Conservation (phyloP, 2,113 vertebrate genomes). For the Paradisaea rubra region DNA sequence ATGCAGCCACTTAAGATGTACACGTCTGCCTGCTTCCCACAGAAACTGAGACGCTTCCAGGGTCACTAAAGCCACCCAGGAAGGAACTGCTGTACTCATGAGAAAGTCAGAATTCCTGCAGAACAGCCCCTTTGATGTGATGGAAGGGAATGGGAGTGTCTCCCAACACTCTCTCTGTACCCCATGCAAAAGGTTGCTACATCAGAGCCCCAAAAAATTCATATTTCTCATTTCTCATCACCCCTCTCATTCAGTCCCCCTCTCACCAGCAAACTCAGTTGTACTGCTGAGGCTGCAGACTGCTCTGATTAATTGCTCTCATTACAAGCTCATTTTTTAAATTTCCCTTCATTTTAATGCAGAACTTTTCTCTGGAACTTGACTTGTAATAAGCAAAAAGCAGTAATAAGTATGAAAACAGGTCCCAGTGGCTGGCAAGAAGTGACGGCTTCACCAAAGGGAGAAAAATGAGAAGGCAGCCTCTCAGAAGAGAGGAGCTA, state of each 20-base stretch:
- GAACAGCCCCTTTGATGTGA: not conserved
- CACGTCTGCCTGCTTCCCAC: not conserved
- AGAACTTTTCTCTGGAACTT: not conserved
- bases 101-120: not conserved
- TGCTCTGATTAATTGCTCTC: constrained; percentile 42
- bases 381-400: not conserved
- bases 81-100: not conserved
- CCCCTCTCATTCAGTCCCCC: not conserved
- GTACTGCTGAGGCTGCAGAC: not conserved
- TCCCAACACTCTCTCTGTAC: not conserved
- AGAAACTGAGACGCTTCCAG: not conserved
- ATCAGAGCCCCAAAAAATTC: not conserved
- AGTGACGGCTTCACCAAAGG: not conserved
- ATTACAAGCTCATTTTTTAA: constrained; percentile 26
- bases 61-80: not conserved
- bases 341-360: constrained; percentile 29
- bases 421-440: not conserved
- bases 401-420: not conserved
- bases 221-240: constrained; percentile 1
- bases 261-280: not conserved
- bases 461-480: not conserved
- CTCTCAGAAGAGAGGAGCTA: not conserved
- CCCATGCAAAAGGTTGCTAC: not conserved
- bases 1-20: not conserved
- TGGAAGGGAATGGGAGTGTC: not conserved